Conservation (phyloP, 2,888 invertebrate genomes). For the Diaphora mendica region DNA sequence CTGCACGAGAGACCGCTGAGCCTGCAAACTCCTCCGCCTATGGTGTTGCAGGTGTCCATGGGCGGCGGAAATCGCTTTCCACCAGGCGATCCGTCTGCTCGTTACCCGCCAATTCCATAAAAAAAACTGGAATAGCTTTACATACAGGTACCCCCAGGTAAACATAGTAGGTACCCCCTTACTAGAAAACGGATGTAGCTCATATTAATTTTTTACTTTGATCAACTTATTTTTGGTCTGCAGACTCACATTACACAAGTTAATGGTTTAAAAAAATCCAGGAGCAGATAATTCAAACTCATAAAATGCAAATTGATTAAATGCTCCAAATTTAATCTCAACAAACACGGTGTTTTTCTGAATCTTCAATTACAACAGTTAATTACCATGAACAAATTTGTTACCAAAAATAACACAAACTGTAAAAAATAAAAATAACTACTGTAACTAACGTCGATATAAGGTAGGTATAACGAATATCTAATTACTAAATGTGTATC, state of each 20-base stretch:
- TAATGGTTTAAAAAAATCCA: not conserved
- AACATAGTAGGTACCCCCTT: not conserved
- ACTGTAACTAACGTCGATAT: not conserved
- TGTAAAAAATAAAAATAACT: not conserved
- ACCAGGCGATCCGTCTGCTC: no score
- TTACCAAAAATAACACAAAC: not conserved
- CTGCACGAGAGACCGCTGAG: not conserved
- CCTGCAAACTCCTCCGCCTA: no score
- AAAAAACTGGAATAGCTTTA: not conserved
- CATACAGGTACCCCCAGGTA: no score
- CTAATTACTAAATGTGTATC: not conserved
- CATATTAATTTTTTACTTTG: not conserved
- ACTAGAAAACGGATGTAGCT: not conserved
- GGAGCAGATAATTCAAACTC: not conserved
- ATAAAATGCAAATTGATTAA: constrained; percentile 2
- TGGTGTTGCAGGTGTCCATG: no score
- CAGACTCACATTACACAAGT: not conserved
- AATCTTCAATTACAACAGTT: constrained; percentile 13
- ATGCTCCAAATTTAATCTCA: not conserved
- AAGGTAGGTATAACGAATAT: not conserved
- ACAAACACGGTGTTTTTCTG: constrained; percentile 2
- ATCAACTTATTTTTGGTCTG: not conserved
- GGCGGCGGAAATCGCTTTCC: no score
- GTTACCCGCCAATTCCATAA: no score
- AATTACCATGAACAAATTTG: constrained; percentile 14